Base-by-base conservation (phyloP, 2,113 vertebrate species). In the Mohoua ochrocephala region DNA sequence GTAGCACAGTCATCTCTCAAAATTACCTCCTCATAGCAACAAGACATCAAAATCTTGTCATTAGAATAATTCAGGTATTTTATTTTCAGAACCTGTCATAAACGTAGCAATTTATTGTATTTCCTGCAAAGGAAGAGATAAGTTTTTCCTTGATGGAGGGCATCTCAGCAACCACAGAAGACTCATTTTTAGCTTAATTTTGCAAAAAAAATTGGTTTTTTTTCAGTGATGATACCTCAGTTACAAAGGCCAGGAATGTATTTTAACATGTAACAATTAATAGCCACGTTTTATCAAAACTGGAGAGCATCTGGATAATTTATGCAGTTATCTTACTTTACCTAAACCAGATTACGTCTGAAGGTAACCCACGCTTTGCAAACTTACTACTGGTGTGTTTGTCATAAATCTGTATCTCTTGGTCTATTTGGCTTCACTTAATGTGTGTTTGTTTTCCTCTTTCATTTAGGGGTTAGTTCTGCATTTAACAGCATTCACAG, bases 11-110 rank as follows among this genome's bases (percentile, higher is more conserved):
- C 65, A 74, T 70, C 41, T 67, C 23, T 59, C 33, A 35, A 44
- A 45, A 64, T 30, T 75, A 31, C 7, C 13, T 93, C 24, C 47
- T 84, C 59, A 74, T 19, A 54, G 68, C 52, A 92, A 31, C 13
- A 33, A 30, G 26, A 71, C 30, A 74, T 59, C 70, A 92, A 91
- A 84, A 88, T 64, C 79, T 75, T 75, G n/a, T 69, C 7, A 80
- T 70, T 78, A 44, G 41, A 92, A 90, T 95, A 91, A 86, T 84
- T 84, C 42, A 44, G 35, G 60, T 75, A 97, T 91, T 97, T 94
- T 80, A 67, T 92, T 96, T 97, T 92, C 76, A 93, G 63, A 94
- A 86, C 10, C 54, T 87, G 68, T 82, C 57, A 91, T 0, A 8
- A 88, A 84, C 2, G 17, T 56, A 93, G 74, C 18, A 41, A 76